Base-by-base conservation (phyloP, 2,797 vertebrate genomes). In the Acestrorhynchus altus region DNA sequence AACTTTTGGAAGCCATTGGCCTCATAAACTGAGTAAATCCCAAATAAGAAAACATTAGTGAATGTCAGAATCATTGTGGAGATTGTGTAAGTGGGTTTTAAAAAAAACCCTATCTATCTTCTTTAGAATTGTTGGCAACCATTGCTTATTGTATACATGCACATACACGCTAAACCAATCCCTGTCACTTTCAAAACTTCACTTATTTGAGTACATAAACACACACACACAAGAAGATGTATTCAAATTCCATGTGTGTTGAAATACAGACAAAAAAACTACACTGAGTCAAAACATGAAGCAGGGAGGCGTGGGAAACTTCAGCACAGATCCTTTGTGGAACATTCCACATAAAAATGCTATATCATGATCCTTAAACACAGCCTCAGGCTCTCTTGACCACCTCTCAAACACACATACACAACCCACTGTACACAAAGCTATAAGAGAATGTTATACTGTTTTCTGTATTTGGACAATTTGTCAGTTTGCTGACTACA, bases 401-500 rank as follows among this genome's bases (percentile, higher is more conserved):
- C 3, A 18, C 46, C 16, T 18, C 18, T 18, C 49, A 52, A 16
- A 24, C 49, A 57, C 70, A 59, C 72, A 65, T 8, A 13, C 24
- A 46, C 13, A 46, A 22, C 13, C 18, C 24, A 54, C 11, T 54
- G n/a, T 28, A 57, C n/a, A 31, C 16, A 42, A 18, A 68, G 31
- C 28, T 35, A 51, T 13, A 0, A 59, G 24, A 26, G n/a, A 26
- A 9, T 49, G 26, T 11, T 35, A 44, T 15, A 61, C 28, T 31
- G 26, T 8, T 0, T 11, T 64, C 44, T 46, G 39, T 11, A 10
- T 47, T 8, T 66, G 31, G 61, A 51, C 67, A 75, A 72, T 81
- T 56, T 79, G 31, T 79, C 82, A 52, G 76, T 81, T 76, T 82
- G 67, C 78, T 79, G 59, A 80, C 73, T 73, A 67, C 61, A 78